Evolutionary conservation across 2,888 invertebrate genomes (phyloP).

Genomic region (Thysanoteuthis rhombus): DNA sequence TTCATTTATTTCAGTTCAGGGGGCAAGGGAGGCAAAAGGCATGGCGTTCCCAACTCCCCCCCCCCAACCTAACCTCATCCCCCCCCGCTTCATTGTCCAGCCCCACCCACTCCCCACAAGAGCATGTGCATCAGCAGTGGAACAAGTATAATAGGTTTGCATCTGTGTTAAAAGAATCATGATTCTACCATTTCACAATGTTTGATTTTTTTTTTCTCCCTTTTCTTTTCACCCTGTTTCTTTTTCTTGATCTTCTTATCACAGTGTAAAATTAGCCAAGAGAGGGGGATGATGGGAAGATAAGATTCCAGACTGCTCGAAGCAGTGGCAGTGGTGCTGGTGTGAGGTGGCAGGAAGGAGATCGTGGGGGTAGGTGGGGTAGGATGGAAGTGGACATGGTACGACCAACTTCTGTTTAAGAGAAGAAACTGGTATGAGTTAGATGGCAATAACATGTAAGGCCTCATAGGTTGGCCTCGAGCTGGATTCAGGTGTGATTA

Average conservation of each 20-base stretch:
- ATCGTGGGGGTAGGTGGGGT: neutral
- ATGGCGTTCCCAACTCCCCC: neutral
- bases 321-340: neutral
- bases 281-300: neutral
- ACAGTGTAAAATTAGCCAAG: slow-evolving; percentile 12
- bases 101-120: neutral
- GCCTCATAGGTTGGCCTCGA: neutral
- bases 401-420: neutral
- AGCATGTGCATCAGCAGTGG: neutral
- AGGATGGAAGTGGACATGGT: neutral
- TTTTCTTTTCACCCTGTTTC: neutral
- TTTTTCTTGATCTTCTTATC: slow-evolving; percentile 12
- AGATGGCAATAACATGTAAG: neutral
- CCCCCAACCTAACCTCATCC: neutral
- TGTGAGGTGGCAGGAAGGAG: neutral
- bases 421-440: neutral
- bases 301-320: neutral
- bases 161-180: slow-evolving; percentile 12
- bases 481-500: neutral
- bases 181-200: neutral
- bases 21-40: neutral
- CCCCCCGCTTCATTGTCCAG: neutral
- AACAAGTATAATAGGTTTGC: slow-evolving; percentile 12
- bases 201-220: neutral
- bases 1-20: neutral